A percentile compares a stretch with the other conserved stretches of the same genome.
These are phyloP conservation scores for Drosophila teissieri DNA, from an alignment of 1,140 invertebrate genomes.

Conservation along the genomic window DNA sequence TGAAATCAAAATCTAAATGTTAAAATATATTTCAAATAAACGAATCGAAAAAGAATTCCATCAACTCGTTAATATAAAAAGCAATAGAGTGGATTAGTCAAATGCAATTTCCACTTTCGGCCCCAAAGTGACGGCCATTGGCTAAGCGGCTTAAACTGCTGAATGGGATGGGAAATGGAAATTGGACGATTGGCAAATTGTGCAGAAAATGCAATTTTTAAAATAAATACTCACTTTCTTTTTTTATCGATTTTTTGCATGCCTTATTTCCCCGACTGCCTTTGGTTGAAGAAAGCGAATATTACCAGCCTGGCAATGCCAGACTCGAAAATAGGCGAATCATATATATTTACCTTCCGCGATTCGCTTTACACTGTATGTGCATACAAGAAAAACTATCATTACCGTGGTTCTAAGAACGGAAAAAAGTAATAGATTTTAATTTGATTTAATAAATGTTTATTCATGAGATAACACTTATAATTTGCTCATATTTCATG, in stretches of 20 bases:
- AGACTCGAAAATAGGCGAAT: conserved; percentile 18
- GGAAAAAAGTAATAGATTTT: too few relatives aligned
- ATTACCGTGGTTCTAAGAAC: conserved; percentile 36
- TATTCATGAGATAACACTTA: too few relatives aligned
- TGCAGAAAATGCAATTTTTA: conserved; percentile 67
- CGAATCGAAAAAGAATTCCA: conserved; percentile 39
- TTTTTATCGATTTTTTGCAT: conserved; percentile 1
- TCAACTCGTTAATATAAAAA: not conserved
- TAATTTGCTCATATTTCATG: too few relatives aligned
- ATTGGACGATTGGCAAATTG: conserved; percentile 42
- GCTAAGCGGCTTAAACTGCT: conserved; percentile 68
- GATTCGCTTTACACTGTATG: conserved; percentile 15
- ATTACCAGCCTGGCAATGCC: conserved; percentile 36
- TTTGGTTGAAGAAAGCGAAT: conserved; percentile 3
- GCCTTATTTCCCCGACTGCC: conserved; percentile 13
- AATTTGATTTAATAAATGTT: too few relatives aligned
- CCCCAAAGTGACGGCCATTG: not conserved
- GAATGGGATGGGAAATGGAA: conserved; percentile 32
- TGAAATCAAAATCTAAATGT: conserved; percentile 75
- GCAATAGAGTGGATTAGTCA: conserved; percentile 9
- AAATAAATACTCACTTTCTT: conserved; percentile 49
- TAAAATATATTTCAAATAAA: conserved; percentile 75
- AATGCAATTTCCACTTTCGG: conserved; percentile 32
- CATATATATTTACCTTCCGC: conserved; percentile 59
- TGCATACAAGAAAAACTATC: not conserved